These are phyloP conservation scores for Pteronura brasiliensis DNA, from an alignment of 2,113 vertebrate species.

Conservation along the genomic window DNA sequence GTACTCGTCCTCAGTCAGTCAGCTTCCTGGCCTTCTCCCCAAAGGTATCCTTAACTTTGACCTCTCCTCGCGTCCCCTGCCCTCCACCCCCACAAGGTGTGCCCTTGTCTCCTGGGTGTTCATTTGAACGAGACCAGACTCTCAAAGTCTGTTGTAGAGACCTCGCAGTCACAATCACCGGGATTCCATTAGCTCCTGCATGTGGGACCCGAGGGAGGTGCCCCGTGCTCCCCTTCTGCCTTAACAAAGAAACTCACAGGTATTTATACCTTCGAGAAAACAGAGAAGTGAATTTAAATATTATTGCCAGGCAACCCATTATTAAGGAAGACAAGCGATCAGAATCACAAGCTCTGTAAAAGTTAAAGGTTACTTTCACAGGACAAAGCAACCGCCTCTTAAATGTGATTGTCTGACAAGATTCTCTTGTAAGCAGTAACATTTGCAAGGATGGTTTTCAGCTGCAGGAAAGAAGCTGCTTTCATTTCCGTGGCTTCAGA, in stretches of 20 bases:
- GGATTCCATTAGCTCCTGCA: neutral
- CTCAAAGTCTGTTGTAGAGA: neutral
- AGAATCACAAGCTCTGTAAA: neutral
- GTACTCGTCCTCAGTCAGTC: neutral
- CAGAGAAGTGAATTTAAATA: conserved; percentile 45
- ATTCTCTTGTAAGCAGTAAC: neutral
- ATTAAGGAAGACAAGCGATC: conserved; percentile 44
- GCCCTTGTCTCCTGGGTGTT: neutral
- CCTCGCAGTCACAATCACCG: neutral
- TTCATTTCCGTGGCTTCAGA: conserved; percentile 5
- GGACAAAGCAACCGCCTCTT: conserved; percentile 30
- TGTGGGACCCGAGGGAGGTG: neutral
- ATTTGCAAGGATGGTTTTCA: neutral
- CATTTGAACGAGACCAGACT: neutral
- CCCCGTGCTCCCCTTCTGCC: neutral
- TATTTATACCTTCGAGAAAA: conserved; percentile 46
- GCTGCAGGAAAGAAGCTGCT: neutral
- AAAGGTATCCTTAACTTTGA: neutral
- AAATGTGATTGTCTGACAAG: conserved; percentile 21
- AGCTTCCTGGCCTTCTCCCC: neutral
- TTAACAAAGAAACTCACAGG: conserved; percentile 45
- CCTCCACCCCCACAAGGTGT: neutral
- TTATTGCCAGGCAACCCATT: conserved; percentile 56
- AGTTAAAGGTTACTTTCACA: conserved; percentile 33
- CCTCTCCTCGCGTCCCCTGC: neutral